Evolutionary conservation across 2,113 vertebrate genomes (phyloP).

Genomic region (Lophochroa leadbeateri): DNA sequence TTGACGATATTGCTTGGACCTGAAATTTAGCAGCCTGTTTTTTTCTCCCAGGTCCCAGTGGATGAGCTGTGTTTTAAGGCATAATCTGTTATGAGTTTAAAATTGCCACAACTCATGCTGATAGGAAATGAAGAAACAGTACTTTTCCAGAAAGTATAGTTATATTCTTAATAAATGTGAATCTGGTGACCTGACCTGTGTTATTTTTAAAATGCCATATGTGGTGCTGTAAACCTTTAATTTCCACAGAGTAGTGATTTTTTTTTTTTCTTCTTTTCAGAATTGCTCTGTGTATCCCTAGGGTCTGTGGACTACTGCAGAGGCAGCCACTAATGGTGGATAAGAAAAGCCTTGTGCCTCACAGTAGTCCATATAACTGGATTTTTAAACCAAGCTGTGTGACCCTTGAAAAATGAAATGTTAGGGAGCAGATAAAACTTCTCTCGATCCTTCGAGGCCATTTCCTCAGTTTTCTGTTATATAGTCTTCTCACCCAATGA

Average conservation of each 20-base stretch:
- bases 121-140: not conserved
- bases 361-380: not conserved
- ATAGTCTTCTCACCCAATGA: not conserved
- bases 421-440: not conserved
- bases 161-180: not conserved
- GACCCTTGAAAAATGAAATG: not conserved
- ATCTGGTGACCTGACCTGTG: not conserved
- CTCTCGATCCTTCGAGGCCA: not conserved
- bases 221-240: not conserved
- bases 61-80: not conserved
- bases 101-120: not conserved
- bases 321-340: not conserved
- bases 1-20: not conserved
- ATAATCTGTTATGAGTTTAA: not conserved
- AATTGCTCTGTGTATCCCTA: not conserved
- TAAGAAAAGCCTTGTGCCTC: not conserved
- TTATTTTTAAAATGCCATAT: not conserved
- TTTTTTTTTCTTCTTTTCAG: not conserved
- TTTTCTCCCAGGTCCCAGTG: not conserved
- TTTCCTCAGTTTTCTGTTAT: not conserved
- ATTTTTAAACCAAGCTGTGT: not conserved
- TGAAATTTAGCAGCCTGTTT: conserved; percentile 28
- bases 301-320: not conserved
- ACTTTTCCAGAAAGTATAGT: not conserved
- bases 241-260: not conserved